Base-by-base conservation (phyloP, 2,888 invertebrate species). In the Drosophila flavopinicola region DNA sequence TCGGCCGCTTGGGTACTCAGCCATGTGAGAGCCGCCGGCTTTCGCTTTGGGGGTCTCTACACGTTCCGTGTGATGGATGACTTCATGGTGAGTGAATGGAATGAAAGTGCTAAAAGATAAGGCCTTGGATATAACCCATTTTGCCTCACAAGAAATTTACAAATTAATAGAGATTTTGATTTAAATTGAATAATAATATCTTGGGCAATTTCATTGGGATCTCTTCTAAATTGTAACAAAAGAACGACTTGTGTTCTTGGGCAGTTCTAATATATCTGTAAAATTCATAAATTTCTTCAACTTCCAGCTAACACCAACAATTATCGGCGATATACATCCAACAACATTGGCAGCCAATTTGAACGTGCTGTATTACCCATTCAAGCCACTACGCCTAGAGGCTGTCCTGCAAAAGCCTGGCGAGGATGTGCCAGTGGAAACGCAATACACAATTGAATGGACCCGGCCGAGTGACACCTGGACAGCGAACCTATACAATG, bases 301-400 rank as follows among this genome's bases (percentile, higher is more conserved):
- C 9, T 5, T 25, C 0, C 11, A 91, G 91, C 75, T 87, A 52
- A 90, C 91, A 2, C 91, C 91, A 25, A 89, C 86, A 5, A 86
- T 91, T 32, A 67, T 78, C 15, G 91, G 90, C 1, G 90, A 91
- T 58, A 90, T 91, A 29, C 90, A 91, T 76, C 91, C 91, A 0
- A 85, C 88, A 2, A 88, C 90, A 6, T 66, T 91, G 56, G 87
- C 91, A 0, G 88, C 90, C 37, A 91, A 91, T 66, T 68, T 91
- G 24, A 83, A 86, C 4, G 64, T 90, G 2, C 41, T 90, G 0
- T 91, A 89, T 57, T 89, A 88, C 73, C 91, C 91, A 0, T 72
- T 85, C 33, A 75, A 72, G 17, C 70, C 77, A 3, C 47, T 89
- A 9, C 87, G 89, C 29, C 7, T 89, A 44, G 88, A 88, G 72